Conservation (phyloP, 2,113 vertebrate genomes). For the Struthio camelus region DNA sequence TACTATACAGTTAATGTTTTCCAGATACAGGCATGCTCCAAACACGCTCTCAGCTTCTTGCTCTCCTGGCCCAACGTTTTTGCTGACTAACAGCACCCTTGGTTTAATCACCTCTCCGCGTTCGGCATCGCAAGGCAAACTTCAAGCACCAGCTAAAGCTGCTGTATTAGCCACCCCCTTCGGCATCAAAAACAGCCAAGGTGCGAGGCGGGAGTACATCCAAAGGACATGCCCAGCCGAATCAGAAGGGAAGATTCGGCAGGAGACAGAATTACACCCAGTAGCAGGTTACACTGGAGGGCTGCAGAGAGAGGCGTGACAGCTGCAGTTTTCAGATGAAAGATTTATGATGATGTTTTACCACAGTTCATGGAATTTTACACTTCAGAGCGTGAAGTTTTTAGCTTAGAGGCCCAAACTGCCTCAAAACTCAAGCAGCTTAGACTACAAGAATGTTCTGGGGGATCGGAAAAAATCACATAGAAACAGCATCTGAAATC, state of each 20-base stretch:
- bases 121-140: not conserved
- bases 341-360: slow-evolving; percentile 7
- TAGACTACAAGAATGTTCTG: not conserved
- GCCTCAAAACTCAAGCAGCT: not conserved
- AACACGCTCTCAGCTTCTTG: not conserved
- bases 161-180: not conserved
- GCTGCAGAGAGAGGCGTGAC: not conserved
- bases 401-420: not conserved
- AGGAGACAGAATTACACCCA: not conserved
- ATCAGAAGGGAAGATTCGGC: not conserved
- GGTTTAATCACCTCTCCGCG: not conserved
- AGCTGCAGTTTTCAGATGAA: not conserved
- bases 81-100: not conserved
- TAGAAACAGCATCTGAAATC: rapidly evolving
- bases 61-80: not conserved
- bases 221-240: not conserved
- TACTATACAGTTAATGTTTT: not conserved
- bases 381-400: not conserved
- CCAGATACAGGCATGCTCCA: not conserved
- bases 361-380: not conserved
- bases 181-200: not conserved
- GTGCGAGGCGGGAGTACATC: not conserved
- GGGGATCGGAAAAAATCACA: not conserved
- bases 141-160: not conserved
- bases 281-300: not conserved